Evolutionary conservation across 2,888 invertebrate species (phyloP), one percentile per base, ranked within the genome.

Genomic region (Cheilosia grossa): DNA sequence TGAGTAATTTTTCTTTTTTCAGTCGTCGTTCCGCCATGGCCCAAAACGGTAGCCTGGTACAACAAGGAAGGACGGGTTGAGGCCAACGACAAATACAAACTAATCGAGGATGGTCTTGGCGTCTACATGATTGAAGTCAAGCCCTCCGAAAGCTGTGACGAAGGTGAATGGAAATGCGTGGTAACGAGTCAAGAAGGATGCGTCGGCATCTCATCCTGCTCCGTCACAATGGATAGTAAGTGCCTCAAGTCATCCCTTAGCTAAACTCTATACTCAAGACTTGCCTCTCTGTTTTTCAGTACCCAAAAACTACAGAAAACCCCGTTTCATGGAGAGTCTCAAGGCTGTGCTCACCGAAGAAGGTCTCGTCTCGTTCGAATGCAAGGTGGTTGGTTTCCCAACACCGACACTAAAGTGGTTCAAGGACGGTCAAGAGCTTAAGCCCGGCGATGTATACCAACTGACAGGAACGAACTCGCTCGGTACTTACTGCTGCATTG

Each of bases 391-490:
- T 2, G 98, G 97, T 2, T 97, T 97, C 88, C 98, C 98, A 0
- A 97, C 97, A 0, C 98, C 98, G 0, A 93, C 95, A 63, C 93
- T 98, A 0, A 95, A 96, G 89, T 98, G 98, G 98, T 98, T 97
- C 91, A 98, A 97, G 92, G 98, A 98, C 90, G 97, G 97, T 0
- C 96, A 97, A 90, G 97, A 98, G 90, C 92, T 98, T 51, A 96
- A 96, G 90, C 97, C 98, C 0, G 98, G 98, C 9, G 98, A 98
- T 91, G 97, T 98, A 6, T 98, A 98, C 91, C 97, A 97, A 90
- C 93, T 98, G 17, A 97, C 97, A 0, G 98, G 98, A 13, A 97
- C 97, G 2, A 98, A 97, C 91, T 97, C 97, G 0, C 92, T 97
- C 66, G 96, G 97, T 2, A 96, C 97, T 0, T 98, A 98, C 89